Percentiles rank a stretch among this genome's conserved stretches.
Conservation (phyloP, 2,888 invertebrate species). For the Cryptus armator region DNA sequence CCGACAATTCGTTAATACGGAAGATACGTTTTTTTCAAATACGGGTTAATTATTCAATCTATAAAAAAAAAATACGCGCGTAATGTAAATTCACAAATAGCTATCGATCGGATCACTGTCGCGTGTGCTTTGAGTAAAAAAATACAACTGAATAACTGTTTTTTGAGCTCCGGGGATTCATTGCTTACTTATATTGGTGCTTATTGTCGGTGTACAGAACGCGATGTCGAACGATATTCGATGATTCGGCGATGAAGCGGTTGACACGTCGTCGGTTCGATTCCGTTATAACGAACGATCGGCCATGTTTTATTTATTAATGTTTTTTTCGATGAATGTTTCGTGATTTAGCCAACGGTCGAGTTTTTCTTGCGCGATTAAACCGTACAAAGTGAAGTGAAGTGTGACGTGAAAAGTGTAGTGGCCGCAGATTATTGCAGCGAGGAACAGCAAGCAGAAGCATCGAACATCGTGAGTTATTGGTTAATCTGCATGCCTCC, state of each 20-base stretch:
- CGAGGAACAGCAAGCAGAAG: not conserved
- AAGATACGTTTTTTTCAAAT: not conserved
- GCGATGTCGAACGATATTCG: not conserved
- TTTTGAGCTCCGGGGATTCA: not conserved
- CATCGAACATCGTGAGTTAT: not conserved
- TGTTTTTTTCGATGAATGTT: not conserved
- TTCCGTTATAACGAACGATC: not conserved
- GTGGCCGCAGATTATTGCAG: not conserved
- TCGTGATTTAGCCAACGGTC: too few relatives aligned
- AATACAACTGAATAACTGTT: not conserved
- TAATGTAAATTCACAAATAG: not conserved
- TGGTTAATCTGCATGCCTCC: too few relatives aligned
- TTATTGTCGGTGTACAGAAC: not conserved
- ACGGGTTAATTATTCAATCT: too few relatives aligned
- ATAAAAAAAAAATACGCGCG: not conserved
- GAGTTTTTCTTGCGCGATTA: not conserved
- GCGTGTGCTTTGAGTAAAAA: not conserved
- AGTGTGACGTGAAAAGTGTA: not conserved
- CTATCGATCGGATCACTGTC: not conserved
- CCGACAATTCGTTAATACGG: not conserved
- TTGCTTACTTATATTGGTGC: not conserved
- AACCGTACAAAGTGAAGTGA: not conserved
- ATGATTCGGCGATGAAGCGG: not conserved
- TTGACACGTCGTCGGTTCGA: not conserved
- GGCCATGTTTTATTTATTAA: not conserved